phyloP scores from a whole-genome alignment of 2,797 vertebrate genomes.

The Microctenopoma stevenorrisi region DNA sequence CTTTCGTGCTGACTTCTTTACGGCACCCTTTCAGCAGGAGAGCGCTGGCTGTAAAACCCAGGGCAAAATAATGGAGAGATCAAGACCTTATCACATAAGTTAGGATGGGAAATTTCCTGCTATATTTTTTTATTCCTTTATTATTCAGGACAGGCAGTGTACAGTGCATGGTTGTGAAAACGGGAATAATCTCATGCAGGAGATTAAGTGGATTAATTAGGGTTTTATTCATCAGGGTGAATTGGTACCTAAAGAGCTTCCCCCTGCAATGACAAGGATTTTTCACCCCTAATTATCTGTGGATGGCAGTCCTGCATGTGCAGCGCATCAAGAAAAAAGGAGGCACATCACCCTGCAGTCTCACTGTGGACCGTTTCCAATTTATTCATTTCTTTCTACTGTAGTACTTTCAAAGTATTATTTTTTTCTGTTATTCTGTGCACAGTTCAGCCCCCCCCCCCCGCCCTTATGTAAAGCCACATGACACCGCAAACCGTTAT shows the following conservation, averaged over 20 bases:
- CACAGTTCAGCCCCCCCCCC: constrained; percentile 15
- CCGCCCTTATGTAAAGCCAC: constrained; percentile 16
- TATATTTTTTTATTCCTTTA: constrained; percentile 43
- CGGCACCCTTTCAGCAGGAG: constrained; percentile 43
- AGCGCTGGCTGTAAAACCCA: constrained; percentile 44
- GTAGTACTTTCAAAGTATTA: constrained; percentile 1
- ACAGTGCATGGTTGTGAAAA: constrained; percentile 70
- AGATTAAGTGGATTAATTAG: constrained; percentile 86
- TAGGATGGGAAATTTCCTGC: constrained; percentile 48
- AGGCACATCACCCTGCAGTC: constrained; percentile 29
- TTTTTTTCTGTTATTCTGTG: constrained; percentile 24
- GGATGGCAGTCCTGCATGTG: constrained; percentile 55
- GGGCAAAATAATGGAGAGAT: constrained; percentile 66
- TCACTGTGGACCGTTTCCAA: constrained; percentile 31
- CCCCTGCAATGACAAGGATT: constrained; percentile 79
- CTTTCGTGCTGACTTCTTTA: constrained; percentile 45
- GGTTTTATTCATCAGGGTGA: constrained; percentile 82
- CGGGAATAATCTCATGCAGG: constrained; percentile 77
- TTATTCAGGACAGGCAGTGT: constrained; percentile 71
- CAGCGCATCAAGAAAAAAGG: constrained; percentile 14
- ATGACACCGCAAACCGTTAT: constrained; percentile 58
- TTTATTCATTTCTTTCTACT: constrained; percentile 32
- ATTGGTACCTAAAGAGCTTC: constrained; percentile 82
- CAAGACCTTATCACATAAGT: constrained; percentile 69
- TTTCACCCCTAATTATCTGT: constrained; percentile 79